A percentile compares a stretch with the other conserved stretches of the same genome.
These are phyloP conservation scores for Vidua macroura DNA, from an alignment of 2,113 vertebrate species.

Conservation along the genomic window DNA sequence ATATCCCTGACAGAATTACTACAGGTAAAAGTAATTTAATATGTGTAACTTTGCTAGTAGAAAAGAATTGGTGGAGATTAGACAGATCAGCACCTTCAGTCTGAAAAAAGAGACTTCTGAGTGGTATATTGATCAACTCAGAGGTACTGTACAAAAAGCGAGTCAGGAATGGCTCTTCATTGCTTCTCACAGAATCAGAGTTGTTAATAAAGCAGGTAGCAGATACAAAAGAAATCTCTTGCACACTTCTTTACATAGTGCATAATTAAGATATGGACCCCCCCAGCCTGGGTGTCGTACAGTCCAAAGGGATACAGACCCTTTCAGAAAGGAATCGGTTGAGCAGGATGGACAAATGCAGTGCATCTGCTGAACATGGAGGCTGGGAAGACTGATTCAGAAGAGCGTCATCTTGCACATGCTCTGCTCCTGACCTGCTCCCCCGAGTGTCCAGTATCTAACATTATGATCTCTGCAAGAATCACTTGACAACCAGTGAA, in stretches of 20 bases:
- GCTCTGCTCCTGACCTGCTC: not conserved
- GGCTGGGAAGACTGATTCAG: not conserved
- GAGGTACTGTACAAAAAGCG: not conserved
- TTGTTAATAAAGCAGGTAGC: not conserved
- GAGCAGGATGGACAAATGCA: not conserved
- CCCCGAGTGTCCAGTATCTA: accelerated
- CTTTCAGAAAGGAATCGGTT: not conserved
- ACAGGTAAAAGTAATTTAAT: not conserved
- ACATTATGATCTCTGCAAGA: not conserved
- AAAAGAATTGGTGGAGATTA: not conserved
- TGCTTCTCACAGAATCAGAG: not conserved
- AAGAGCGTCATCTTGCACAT: not conserved
- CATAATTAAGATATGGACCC: not conserved
- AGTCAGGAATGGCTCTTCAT: not conserved
- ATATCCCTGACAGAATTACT: not conserved
- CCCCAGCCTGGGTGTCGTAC: not conserved
- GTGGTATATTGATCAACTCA: not conserved
- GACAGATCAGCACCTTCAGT: not conserved
- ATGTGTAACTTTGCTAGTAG: not conserved
- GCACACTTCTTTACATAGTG: not conserved
- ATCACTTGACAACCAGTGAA: not conserved
- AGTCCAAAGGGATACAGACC: not conserved
- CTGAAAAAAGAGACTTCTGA: not conserved
- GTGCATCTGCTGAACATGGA: not conserved
- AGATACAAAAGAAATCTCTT: not conserved